Evolutionary conservation across 2,797 vertebrate genomes (phyloP).

Genomic region (Ctenosaura bakeri): DNA sequence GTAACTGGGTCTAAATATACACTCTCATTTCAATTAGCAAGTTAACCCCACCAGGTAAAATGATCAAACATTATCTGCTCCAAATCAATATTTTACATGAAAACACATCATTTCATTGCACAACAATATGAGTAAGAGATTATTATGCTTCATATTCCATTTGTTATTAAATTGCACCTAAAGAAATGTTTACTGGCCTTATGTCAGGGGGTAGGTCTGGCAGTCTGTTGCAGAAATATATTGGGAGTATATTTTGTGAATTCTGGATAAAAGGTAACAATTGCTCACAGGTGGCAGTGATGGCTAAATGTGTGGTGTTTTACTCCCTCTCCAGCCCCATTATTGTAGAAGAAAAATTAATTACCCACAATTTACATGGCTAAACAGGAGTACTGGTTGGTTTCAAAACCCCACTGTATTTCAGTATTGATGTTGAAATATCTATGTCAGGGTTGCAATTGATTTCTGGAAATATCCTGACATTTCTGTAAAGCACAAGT

Average conservation of each 20-base stretch:
- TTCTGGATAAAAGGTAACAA: not conserved
- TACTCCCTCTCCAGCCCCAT: no score
- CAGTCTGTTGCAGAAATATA: not conserved
- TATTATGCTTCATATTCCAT: not conserved
- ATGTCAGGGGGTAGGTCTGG: not conserved
- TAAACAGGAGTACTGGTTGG: not conserved
- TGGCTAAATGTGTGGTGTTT: not conserved
- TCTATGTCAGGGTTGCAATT: slow-evolving; percentile 33
- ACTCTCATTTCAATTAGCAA: slow-evolving; percentile 68
- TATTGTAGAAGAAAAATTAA: not conserved
- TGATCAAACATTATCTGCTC: slow-evolving; percentile 32
- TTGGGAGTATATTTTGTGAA: not conserved
- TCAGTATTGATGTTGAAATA: slow-evolving; percentile 32
- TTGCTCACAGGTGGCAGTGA: not conserved
- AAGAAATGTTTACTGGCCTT: not conserved
- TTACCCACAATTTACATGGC: not conserved
- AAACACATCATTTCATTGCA: slow-evolving; percentile 22
- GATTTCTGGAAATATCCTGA: not conserved
- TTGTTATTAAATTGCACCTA: not conserved
- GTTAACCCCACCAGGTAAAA: slow-evolving; percentile 65
- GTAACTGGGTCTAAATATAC: slow-evolving; percentile 70
- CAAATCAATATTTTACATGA: not conserved
- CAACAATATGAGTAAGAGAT: not conserved
- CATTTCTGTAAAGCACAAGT: not conserved
- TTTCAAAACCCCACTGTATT: not conserved